Evolutionary conservation across 2,888 invertebrate species (phyloP), one percentile per base, ranked within the genome.

Genomic region (Dendrolimus pini): DNA sequence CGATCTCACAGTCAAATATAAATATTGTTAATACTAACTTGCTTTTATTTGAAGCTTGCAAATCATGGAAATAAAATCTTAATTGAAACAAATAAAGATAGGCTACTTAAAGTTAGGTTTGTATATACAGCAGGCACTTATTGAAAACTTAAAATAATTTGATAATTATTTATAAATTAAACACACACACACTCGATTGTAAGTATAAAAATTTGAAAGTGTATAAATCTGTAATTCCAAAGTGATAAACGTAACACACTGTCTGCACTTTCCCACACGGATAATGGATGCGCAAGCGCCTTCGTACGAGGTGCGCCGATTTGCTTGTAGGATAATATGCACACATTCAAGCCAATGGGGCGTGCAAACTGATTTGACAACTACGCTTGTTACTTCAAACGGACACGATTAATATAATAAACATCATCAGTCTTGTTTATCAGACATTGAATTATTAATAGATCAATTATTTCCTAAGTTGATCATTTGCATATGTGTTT

Each of bases 331-430:
- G 47, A 47, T 47, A 47, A 47, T 47, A 47, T 6, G 47, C 53
- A 18, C 54, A 55, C 41, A 14, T 47, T 10, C 9, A 41, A 14
- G 14, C 67, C 81, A 72, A 79, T 79, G 75, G 74, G 65, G 78
- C 80, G 69, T 77, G 76, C 83, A 72, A 77, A 67, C 69, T 66
- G 69, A 78, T 74, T 74, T 72, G 85, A 85, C 85, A 81, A 74
- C 75, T 70, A 77, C 69, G 71, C 73, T 77, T 82, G 83, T 82
- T 84, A 82, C 86, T 84, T 70, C 83, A 84, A 86, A 83, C 82
- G 85, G 78, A 83, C 81, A 77, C 72, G 62, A 86, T 88, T 83
- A 84, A 85, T 88, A 85, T 78, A 79, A 30, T 30, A 47, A 74
- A 77, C 61, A 78, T 80, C 79, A 74, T 80, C 79, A 74, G 70